These are phyloP conservation scores for Prorops nasuta DNA, from an alignment of 1,140 invertebrate species.

Conservation along the genomic window DNA sequence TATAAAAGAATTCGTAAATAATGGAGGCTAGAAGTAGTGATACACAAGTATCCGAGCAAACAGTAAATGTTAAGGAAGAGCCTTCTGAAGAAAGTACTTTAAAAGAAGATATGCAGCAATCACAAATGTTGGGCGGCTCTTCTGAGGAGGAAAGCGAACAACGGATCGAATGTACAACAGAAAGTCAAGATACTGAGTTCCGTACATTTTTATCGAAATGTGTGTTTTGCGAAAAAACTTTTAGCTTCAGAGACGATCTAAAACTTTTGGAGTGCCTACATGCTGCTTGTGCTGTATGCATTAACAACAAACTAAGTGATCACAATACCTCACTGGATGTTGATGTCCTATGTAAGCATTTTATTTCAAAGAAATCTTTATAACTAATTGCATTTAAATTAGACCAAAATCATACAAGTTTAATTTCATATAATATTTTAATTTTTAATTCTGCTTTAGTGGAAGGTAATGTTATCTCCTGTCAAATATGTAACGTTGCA, in stretches of 20 bases:
- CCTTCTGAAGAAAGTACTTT: conserved; percentile 15
- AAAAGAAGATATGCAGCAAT: conserved; percentile 21
- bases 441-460: conserved; percentile 27
- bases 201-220: conserved; percentile 59
- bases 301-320: conserved; percentile 69
- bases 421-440: not conserved
- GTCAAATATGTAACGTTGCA: conserved; percentile 46
- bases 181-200: conserved; percentile 49
- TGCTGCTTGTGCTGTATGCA: conserved; percentile 75
- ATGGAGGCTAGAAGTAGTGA: too few species aligned
- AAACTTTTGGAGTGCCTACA: conserved; percentile 85
- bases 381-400: not conserved
- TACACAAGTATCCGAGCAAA: too few species aligned
- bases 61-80: conserved; percentile 28
- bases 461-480: conserved; percentile 39
- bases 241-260: conserved; percentile 64
- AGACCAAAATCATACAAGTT: not conserved
- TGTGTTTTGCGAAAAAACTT: conserved; percentile 67
- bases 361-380: not conserved
- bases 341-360: conserved; percentile 39
- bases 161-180: conserved; percentile 57
- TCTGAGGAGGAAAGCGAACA: conserved; percentile 43
- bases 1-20: too few species aligned
- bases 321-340: conserved; percentile 54
- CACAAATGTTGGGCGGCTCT: conserved; percentile 18